Evolutionary conservation across 2,888 invertebrate species (phyloP), one percentile per base, ranked within the genome.

Genomic region (Suillia variegata): DNA sequence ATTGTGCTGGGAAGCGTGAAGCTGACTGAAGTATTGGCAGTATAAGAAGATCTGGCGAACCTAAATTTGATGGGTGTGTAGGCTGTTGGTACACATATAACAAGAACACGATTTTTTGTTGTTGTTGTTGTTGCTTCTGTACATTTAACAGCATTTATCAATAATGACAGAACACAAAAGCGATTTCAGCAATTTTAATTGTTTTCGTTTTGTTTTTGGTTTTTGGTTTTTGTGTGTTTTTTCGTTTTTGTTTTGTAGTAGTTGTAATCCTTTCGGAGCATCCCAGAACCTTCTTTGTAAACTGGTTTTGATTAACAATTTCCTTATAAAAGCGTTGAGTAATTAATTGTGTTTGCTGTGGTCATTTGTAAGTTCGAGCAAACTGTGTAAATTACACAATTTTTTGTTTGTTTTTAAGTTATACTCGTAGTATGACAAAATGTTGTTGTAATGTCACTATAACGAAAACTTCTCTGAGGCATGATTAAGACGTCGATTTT

Each of bases 121-220:
- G 13, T 54, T 45, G 45, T 47, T 20, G 18, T 48, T 20, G 2
- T 54, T 33, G 48, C 20, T 54, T 17, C 22, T 42, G 17, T 8
- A 45, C 45, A 45, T n/a, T 54, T 48, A 47, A 54, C 48, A 31
- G 8, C 47, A 47, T 26, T 54, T 54, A 31, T 54, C 47, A 48
- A 54, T 48, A 47, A 47, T 26, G 33, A 31, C 48, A 5, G 31
- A 54, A 54, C 47, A n/a, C n/a, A n/a, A n/a, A 48, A 54, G 54
- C 33, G n/a, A 48, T 18, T 17, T 13, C 10, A 8, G n/a, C 22
- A 5, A 38, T 24, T 54, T 47, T 12, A 33, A 48, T 54, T 26
- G 31, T 17, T 17, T 54, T 15, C 26, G 18, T 18, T 17, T 31
- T 24, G 18, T 54, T 33, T 18, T 18, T 20, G 34, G 12, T 18